These are phyloP conservation scores for Eleutherodactylus coqui DNA, from an alignment of 2,797 vertebrate species.

Conservation along the genomic window DNA sequence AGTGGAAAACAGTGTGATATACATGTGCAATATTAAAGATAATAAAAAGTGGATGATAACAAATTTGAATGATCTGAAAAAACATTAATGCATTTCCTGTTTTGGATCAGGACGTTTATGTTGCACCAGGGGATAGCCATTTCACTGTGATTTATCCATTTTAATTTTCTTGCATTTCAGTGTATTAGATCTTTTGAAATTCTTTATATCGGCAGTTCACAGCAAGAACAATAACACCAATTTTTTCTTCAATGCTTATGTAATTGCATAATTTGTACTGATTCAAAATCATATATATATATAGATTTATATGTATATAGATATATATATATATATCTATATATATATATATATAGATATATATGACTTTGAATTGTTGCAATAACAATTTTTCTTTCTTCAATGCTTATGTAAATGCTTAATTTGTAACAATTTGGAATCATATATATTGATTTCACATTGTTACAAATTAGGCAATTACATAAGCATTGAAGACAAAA, in stretches of 20 bases:
- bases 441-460: too few species aligned
- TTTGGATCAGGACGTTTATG: slow-evolving; percentile 39
- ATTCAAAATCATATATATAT: too few species aligned
- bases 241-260: slow-evolving; percentile 28
- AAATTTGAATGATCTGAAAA: slow-evolving; percentile 24
- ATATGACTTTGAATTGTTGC: too few species aligned
- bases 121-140: slow-evolving; percentile 53
- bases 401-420: too few species aligned
- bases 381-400: too few species aligned
- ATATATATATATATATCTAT: too few species aligned
- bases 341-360: too few species aligned
- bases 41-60: slow-evolving; percentile 39
- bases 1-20: slow-evolving; percentile 46
- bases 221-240: slow-evolving; percentile 27
- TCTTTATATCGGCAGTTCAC: slow-evolving; percentile 7
- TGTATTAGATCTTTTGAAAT: slow-evolving; percentile 34
- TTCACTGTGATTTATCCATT: slow-evolving; percentile 54
- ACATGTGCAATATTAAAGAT: slow-evolving; percentile 44
- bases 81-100: slow-evolving; percentile 45
- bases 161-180: slow-evolving; percentile 57
- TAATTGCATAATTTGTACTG: too few species aligned
- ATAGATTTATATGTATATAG: too few species aligned
- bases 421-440: background rate
- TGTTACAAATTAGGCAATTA: too few species aligned
- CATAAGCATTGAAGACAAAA: too few species aligned